A percentile compares a stretch with the other conserved stretches of the same genome.
Evolutionary conservation across 2,888 invertebrate species (phyloP).

Genomic region (Cataglyphis albicans): DNA sequence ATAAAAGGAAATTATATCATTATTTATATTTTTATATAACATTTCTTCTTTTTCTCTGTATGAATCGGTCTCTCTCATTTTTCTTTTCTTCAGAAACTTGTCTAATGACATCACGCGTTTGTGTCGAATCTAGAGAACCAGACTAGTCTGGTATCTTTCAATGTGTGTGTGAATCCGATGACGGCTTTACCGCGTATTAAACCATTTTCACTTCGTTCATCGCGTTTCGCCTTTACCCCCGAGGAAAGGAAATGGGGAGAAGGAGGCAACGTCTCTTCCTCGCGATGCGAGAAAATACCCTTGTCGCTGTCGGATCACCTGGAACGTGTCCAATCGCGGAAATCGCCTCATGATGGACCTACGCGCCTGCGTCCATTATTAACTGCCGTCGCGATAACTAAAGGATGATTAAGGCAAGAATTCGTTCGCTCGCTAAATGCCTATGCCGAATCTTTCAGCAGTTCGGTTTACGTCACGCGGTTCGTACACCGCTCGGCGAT

Average conservation of each 20-base stretch:
- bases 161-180: conserved; percentile 65
- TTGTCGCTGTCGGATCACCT: conserved; percentile 62
- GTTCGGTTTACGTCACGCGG: background rate
- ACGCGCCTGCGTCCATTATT: conserved; percentile 46
- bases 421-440: conserved; percentile 27
- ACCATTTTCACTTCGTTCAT: conserved; percentile 81
- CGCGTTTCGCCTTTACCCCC: conserved; percentile 59
- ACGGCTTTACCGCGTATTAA: conserved; percentile 81
- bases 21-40: background rate
- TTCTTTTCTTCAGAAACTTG: background rate
- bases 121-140: conserved; percentile 55
- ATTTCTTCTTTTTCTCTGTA: background rate
- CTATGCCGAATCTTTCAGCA: conserved; percentile 13
- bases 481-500: background rate
- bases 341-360: conserved; percentile 48
- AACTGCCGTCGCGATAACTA: conserved; percentile 54
- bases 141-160: conserved; percentile 52
- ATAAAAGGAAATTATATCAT: background rate
- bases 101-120: conserved; percentile 31
- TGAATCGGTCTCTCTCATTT: background rate
- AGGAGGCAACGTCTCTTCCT: conserved; percentile 37
- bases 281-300: conserved; percentile 26
- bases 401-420: conserved; percentile 57
- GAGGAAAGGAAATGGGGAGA: background rate
- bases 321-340: conserved; percentile 72